Evolutionary conservation across 2,888 invertebrate genomes (phyloP), one percentile per base, ranked within the genome.

Genomic region (Spilarctia lutea): DNA sequence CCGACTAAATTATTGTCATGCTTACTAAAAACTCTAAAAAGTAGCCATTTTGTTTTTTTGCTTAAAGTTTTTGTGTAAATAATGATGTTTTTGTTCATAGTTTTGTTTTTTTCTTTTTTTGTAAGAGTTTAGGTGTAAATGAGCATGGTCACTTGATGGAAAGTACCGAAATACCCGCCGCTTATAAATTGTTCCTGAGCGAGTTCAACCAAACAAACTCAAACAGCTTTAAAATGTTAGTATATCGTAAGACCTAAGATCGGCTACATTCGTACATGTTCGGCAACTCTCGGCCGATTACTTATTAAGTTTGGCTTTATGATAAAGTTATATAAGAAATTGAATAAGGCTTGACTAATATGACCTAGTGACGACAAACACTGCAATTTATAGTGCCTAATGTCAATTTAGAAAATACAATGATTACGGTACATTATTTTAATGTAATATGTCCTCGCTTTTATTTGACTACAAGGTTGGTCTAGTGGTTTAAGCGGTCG

Each of bases 331-430:
- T 68, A 35, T 52, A 68, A 52, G 27, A 7, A 24, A 11, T 56
- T 60, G 56, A 56, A 70, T 70, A 56, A 52, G 60, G 70, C 60
- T 60, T 70, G 39, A 60, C 69, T 69, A 35, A 35, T 39, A n/a
- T 60, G 60, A 70, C 70, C 60, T 60, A 70, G 70, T 70, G 56
- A 65, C 11, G 56, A n/a, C 65, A 35, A 33, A 39, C 18, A 42
- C 13, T 30, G 33, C 27, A 35, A 66, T 48, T 56, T 30, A 24
- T 30, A 42, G n/a, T n/a, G n/a, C n/a, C n/a, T n/a, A 42, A n/a
- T 66, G 52, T 35, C 60, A 24, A 39, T 70, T 70, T 60, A 60
- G 39, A 70, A 70, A 52, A 52, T 20, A 8, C 16, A 52, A 70
- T 70, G 11, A 7, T 70, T 56, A n/a, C 56, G 13, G n/a, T 56